phyloP scores from a whole-genome alignment of 2,797 vertebrate species.

The Eulemur rubriventer region DNA sequence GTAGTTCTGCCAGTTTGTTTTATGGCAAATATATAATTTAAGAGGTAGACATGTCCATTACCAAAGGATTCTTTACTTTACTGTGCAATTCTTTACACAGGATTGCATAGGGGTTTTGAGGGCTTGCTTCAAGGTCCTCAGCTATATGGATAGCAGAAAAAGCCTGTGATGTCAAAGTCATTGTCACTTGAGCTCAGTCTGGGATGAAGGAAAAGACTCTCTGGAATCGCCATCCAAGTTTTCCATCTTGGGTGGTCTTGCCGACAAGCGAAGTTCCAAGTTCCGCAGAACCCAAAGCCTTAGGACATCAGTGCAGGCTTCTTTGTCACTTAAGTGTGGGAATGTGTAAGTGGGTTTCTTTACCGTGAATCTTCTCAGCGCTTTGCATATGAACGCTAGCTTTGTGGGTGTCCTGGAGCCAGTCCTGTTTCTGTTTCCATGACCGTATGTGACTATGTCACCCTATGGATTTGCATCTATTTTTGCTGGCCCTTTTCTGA shows the following conservation, averaged over 20 bases:
- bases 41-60: neutral
- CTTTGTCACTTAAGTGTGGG: neutral
- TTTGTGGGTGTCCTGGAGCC: neutral
- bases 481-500: neutral
- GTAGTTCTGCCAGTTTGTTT: neutral
- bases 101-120: neutral
- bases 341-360: neutral
- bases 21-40: neutral
- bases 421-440: fast-evolving
- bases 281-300: fast-evolving
- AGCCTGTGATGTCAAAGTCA: neutral
- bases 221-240: fast-evolving
- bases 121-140: neutral
- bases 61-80: neutral
- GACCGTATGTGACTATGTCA: neutral
- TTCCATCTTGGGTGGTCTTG: neutral
- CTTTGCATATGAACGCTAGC: neutral
- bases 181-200: fast-evolving
- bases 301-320: fast-evolving
- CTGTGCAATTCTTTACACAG: neutral
- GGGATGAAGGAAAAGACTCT: neutral
- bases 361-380: neutral
- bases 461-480: neutral
- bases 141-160: too few relatives aligned
- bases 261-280: fast-evolving